phyloP scores from a whole-genome alignment of 2,113 vertebrate genomes.

The Mus pahari region DNA sequence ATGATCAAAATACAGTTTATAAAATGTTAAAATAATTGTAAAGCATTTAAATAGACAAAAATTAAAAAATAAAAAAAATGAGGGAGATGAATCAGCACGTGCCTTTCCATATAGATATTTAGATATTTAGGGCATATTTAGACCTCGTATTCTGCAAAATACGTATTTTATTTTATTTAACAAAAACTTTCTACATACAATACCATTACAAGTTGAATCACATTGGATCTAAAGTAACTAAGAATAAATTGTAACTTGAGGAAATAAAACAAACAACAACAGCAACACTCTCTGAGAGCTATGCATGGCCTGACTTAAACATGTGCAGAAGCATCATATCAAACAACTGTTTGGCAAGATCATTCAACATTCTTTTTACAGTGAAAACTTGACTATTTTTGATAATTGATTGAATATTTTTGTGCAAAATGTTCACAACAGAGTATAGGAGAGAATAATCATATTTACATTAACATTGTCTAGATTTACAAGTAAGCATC shows the following conservation, averaged over 20 bases:
- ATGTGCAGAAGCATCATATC: not conserved
- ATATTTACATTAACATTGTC: not conserved
- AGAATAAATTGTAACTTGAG: not conserved
- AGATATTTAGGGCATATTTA: not conserved
- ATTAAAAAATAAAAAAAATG: not conserved
- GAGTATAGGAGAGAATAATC: rapidly evolving
- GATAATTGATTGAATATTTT: not conserved
- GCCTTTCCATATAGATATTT: not conserved
- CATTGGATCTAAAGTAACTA: not conserved
- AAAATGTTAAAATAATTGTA: not conserved
- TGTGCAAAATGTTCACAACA: not conserved
- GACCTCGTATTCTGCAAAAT: not conserved
- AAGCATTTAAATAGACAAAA: not conserved
- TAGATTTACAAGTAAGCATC: not conserved
- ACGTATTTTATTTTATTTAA: not conserved
- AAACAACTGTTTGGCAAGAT: not conserved
- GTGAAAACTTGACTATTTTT: not conserved
- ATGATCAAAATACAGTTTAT: not conserved
- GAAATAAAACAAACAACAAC: no score
- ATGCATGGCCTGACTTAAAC: not conserved
- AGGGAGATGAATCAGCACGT: no score
- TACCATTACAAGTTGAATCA: not conserved
- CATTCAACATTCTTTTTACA: not conserved
- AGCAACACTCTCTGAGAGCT: not conserved
- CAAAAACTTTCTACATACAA: no score